These are phyloP conservation scores for Tribolium freemani DNA, from an alignment of 2,888 invertebrate genomes.

Conservation along the genomic window DNA sequence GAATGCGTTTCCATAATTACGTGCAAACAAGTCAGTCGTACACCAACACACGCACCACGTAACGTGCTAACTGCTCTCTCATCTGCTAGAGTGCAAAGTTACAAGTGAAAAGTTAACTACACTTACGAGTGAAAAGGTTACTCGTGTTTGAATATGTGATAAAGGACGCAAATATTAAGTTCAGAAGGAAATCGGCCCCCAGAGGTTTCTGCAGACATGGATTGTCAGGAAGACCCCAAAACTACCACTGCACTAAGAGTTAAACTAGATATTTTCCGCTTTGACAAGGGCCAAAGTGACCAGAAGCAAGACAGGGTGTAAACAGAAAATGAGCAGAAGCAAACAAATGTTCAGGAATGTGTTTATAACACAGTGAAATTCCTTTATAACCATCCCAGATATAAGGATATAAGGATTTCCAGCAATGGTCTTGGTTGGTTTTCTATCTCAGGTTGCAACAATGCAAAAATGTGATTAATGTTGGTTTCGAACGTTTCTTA, in stretches of 20 bases:
- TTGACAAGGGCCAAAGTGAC: too few species aligned
- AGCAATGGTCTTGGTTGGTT: neutral
- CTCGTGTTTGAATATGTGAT: conserved; percentile 47
- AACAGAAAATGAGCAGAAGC: too few species aligned
- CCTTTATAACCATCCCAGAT: too few species aligned
- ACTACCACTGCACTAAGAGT: too few species aligned
- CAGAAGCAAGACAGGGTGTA: too few species aligned
- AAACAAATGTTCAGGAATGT: too few species aligned
- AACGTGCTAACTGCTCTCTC: conserved; percentile 45
- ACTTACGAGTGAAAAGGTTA: conserved; percentile 44
- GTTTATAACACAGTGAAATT: too few species aligned
- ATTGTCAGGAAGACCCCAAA: too few species aligned
- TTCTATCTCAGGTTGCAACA: neutral
- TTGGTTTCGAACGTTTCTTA: too few species aligned
- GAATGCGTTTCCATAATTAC: conserved; percentile 64
- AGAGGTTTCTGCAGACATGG: neutral
- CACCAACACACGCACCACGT: conserved; percentile 53
- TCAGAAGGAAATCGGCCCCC: neutral
- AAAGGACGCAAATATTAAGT: conserved; percentile 20
- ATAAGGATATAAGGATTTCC: too few species aligned
- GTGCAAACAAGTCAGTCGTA: conserved; percentile 63
- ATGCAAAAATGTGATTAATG: too few species aligned
- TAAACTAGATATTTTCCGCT: too few species aligned
- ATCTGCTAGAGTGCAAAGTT: conserved; percentile 52
- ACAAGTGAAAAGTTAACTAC: conserved; percentile 52